Evolutionary conservation across 2,113 vertebrate genomes (phyloP).

Genomic region (Tichodroma muraria): DNA sequence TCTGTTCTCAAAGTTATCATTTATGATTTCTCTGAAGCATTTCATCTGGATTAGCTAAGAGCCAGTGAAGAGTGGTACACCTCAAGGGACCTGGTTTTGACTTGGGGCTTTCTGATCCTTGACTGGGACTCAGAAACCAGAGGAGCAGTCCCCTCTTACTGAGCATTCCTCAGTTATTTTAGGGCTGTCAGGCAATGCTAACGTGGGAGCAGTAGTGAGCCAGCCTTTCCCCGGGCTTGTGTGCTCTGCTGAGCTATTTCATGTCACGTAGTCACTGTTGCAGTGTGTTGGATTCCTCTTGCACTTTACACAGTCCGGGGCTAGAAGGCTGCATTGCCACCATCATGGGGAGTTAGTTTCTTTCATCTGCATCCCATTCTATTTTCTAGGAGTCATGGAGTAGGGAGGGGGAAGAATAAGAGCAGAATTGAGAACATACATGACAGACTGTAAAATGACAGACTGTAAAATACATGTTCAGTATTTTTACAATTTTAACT

Average conservation of each 20-base stretch:
- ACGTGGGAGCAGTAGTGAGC: not conserved
- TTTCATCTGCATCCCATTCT: not conserved
- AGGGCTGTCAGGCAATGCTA: not conserved
- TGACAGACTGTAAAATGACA: not conserved
- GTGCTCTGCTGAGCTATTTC: not conserved
- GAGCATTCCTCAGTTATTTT: not conserved
- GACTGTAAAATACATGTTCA: not conserved
- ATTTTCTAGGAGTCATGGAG: not conserved
- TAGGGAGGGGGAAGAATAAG: not conserved
- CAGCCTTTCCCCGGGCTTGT: not conserved
- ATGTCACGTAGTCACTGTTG: fast-evolving
- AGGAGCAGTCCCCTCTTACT: not conserved
- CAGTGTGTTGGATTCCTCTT: not conserved
- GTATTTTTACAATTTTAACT: conserved; percentile 1
- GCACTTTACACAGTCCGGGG: not conserved
- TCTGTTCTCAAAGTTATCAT: not conserved
- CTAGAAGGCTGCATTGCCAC: not conserved
- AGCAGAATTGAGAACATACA: not conserved
- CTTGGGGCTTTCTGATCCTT: not conserved
- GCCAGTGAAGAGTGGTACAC: not conserved
- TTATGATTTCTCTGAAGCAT: not conserved
- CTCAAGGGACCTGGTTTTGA: not conserved
- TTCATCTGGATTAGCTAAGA: not conserved
- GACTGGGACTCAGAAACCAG: not conserved
- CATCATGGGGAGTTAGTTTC: not conserved